A percentile compares a stretch with the other conserved stretches of the same genome.
These are phyloP conservation scores for Campylomormyrus tamandua DNA, from an alignment of 2,113 vertebrate species.

Conservation along the genomic window DNA sequence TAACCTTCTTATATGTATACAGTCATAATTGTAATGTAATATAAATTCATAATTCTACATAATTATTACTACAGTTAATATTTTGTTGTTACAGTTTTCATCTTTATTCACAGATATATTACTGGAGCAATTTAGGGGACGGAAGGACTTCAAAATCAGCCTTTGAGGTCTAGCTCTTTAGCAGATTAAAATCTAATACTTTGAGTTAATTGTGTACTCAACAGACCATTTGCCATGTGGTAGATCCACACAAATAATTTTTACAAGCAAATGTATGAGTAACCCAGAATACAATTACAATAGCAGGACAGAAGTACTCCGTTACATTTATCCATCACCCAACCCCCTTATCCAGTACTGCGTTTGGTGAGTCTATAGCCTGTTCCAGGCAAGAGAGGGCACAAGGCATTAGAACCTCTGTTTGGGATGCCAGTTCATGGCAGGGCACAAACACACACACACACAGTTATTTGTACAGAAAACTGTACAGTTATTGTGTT, in stretches of 20 bases:
- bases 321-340: background rate
- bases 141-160: background rate
- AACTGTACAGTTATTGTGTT: too few relatives aligned
- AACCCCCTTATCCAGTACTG: background rate
- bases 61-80: background rate
- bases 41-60: background rate
- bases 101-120: background rate
- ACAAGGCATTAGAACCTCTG: background rate
- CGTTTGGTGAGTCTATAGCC: background rate
- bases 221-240: background rate
- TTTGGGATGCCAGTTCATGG: background rate
- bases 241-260: background rate
- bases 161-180: background rate
- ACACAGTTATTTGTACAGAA: background rate
- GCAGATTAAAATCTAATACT: background rate
- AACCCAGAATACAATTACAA: background rate
- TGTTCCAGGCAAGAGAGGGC: background rate
- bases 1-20: background rate
- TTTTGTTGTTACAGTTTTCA: background rate
- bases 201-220: background rate
- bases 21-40: background rate
- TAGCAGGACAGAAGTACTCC: background rate
- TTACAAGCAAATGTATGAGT: background rate
- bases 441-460: background rate
- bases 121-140: background rate